phyloP scores from a whole-genome alignment of 2,797 vertebrate genomes.

The Neoniphon sammara region DNA sequence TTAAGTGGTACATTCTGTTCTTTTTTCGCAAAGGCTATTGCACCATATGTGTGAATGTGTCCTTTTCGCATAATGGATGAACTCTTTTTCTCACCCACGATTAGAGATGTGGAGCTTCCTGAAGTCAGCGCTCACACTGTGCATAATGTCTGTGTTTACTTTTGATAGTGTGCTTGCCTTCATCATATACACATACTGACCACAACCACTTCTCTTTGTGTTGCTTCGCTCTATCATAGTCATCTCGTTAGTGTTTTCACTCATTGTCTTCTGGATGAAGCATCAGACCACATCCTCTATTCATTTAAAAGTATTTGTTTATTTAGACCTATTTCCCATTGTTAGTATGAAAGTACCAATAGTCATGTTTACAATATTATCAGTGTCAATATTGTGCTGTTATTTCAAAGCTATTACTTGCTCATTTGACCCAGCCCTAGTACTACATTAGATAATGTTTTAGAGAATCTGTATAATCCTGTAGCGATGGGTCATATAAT shows the following conservation, averaged over 20 bases:
- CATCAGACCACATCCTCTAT: neutral
- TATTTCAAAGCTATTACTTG: too few relatives aligned
- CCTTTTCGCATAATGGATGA: constrained; percentile 23
- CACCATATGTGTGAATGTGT: constrained; percentile 16
- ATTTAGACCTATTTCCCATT: neutral
- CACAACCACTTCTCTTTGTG: neutral
- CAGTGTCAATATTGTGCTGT: too few relatives aligned
- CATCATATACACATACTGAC: neutral
- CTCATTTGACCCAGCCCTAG: too few relatives aligned
- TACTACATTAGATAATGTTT: too few relatives aligned
- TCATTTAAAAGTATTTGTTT: neutral
- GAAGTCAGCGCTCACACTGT: neutral
- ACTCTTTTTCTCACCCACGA: constrained; percentile 20
- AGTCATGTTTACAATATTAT: too few relatives aligned
- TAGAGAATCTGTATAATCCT: too few relatives aligned
- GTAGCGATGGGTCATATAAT: too few relatives aligned
- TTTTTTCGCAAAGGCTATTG: constrained; percentile 15
- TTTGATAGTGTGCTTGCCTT: neutral
- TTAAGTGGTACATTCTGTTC: constrained; percentile 14
- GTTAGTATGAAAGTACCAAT: too few relatives aligned
- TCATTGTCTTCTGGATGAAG: neutral
- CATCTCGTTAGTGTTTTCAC: too few relatives aligned
- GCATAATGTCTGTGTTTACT: neutral
- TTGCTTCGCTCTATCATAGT: neutral
- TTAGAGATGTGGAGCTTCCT: constrained; percentile 9